These are phyloP conservation scores for Anomalospiza imberbis DNA, from an alignment of 2,797 vertebrate species.

Conservation along the genomic window DNA sequence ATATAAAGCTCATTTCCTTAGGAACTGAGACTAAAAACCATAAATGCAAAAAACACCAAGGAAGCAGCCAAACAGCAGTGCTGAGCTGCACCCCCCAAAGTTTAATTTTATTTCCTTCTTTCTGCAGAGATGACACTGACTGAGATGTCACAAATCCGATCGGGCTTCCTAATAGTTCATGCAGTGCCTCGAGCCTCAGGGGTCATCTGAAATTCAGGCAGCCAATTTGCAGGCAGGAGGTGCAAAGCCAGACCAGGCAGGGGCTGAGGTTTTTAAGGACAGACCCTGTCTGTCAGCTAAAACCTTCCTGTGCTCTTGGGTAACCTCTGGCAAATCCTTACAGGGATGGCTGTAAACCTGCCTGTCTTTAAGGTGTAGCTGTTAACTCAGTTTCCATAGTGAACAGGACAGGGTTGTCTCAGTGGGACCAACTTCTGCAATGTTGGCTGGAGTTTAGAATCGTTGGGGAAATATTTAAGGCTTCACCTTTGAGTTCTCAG, in stretches of 20 bases:
- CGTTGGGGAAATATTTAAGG: not conserved
- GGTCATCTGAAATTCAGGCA: slow-evolving; percentile 31
- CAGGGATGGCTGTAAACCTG: not conserved
- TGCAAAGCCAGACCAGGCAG: not conserved
- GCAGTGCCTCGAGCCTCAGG: not conserved
- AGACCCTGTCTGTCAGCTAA: not conserved
- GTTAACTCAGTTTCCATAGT: not conserved
- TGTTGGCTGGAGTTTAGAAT: not conserved
- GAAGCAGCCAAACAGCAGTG: not conserved
- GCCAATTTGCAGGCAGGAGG: slow-evolving; percentile 6
- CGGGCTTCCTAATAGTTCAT: not conserved
- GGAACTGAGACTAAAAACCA: not conserved
- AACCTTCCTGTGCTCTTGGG: not conserved
- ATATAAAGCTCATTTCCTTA: not conserved
- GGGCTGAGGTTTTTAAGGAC: not conserved
- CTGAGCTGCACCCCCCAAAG: not conserved
- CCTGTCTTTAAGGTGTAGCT: not conserved
- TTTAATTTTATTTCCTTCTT: not conserved
- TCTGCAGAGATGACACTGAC: not conserved
- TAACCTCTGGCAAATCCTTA: not conserved
- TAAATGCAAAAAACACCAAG: not conserved
- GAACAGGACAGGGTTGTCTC: not conserved
- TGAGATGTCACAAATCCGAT: not conserved
- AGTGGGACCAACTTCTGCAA: not conserved
- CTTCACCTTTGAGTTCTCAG: not conserved